These are phyloP conservation scores for Tridacna gigas DNA, from an alignment of 2,888 invertebrate species.

Conservation along the genomic window DNA sequence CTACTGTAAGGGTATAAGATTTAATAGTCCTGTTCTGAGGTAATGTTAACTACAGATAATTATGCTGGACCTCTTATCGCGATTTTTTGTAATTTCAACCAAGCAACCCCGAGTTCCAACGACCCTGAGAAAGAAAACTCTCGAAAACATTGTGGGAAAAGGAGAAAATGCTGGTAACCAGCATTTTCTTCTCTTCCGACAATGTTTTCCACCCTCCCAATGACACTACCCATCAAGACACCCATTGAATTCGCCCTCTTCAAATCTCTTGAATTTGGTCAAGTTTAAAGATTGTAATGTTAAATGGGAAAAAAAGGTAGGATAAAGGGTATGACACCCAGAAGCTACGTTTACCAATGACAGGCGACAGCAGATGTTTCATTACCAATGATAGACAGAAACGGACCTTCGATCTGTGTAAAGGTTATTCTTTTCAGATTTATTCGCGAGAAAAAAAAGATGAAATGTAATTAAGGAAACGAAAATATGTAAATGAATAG, in stretches of 20 bases:
- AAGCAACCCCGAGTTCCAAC: no score
- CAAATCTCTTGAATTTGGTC: no score
- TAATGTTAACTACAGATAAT: no score
- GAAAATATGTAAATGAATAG: background rate
- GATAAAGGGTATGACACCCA: background rate
- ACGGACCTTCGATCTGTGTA: background rate
- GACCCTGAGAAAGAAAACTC: no score
- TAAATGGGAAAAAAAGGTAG: background rate
- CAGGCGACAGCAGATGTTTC: constrained; percentile 14
- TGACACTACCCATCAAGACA: background rate
- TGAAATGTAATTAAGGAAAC: background rate
- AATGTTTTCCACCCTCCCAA: background rate
- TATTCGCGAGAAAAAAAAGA: no score
- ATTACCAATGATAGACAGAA: background rate
- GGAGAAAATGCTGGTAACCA: background rate
- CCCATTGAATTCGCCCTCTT: no score
- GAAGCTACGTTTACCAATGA: background rate
- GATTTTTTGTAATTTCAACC: no score
- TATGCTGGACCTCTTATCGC: no score
- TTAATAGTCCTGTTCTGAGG: no score
- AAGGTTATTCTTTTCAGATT: background rate
- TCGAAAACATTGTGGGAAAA: constrained; percentile 1
- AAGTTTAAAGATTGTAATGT: no score
- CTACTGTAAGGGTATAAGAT: no score
- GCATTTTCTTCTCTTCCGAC: background rate